Conservation (phyloP, 2,113 vertebrate species). For the human region DNA sequence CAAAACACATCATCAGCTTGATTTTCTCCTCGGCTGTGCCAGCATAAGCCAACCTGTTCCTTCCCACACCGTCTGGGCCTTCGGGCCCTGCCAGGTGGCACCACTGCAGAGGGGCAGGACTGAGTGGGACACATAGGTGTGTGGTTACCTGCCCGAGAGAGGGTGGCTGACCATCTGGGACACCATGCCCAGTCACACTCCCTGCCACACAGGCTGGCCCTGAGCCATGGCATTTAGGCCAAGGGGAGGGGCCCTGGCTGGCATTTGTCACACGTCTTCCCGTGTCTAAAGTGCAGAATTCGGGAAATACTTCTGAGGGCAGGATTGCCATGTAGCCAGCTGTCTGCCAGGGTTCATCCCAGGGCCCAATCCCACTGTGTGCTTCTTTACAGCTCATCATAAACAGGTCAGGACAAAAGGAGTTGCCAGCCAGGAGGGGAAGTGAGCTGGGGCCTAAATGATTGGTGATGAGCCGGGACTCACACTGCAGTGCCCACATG, state of each 20-base stretch:
- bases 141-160: neutral
- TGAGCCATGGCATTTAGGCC: accelerated
- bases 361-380: accelerated
- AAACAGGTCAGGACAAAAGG: neutral
- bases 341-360: neutral
- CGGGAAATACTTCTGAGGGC: accelerated
- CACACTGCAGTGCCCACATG: accelerated
- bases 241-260: too few species aligned
- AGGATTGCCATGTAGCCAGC: accelerated
- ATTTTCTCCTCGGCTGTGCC: neutral
- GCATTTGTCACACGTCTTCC: accelerated
- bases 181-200: accelerated
- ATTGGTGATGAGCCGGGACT: accelerated
- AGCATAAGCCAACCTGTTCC: accelerated
- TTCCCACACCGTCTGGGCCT: neutral
- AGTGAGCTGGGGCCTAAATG: accelerated
- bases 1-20: neutral
- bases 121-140: neutral
- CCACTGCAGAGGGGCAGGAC: accelerated
- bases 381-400: neutral
- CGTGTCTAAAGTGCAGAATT: accelerated
- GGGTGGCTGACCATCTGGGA: neutral
- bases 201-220: accelerated
- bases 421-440: too few species aligned
- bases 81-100: accelerated